Conservation (phyloP, 1,140 invertebrate genomes). For the Melitaea cinxia region DNA sequence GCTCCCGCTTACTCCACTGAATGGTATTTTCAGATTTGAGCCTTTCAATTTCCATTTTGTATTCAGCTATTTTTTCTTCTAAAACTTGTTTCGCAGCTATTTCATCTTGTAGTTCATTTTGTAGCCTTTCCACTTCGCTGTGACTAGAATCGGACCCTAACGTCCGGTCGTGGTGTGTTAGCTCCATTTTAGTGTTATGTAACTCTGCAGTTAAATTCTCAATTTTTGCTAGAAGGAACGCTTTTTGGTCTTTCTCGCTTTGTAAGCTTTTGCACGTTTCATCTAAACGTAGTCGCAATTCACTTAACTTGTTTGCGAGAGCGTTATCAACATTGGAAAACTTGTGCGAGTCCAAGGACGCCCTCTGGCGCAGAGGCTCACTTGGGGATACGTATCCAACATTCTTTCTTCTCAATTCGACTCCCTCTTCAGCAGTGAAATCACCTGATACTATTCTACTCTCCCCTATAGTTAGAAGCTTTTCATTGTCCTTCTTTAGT, state of each 20-base stretch:
- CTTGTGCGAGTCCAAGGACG: constrained; percentile 74
- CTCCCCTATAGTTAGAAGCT: constrained; percentile 70
- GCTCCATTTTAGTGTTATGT: constrained; percentile 65
- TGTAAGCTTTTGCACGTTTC: constrained; percentile 70
- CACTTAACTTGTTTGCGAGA: constrained; percentile 67
- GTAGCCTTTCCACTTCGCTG: constrained; percentile 70
- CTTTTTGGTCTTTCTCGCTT: constrained; percentile 71
- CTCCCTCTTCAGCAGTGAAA: constrained; percentile 64
- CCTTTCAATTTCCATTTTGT: constrained; percentile 91
- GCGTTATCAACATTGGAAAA: constrained; percentile 72
- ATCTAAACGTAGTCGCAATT: constrained; percentile 65
- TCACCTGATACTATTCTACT: constrained; percentile 69
- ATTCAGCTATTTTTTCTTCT: constrained; percentile 85
- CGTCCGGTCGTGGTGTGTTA: constrained; percentile 66
- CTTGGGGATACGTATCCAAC: constrained; percentile 60
- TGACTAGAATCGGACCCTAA: constrained; percentile 76
- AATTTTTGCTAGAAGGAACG: constrained; percentile 65
- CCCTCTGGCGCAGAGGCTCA: constrained; percentile 61
- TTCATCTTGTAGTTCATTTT: constrained; percentile 76
- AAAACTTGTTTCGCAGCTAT: constrained; percentile 72
- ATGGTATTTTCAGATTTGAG: constrained; percentile 95
- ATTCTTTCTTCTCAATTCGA: constrained; percentile 69
- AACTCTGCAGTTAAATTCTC: constrained; percentile 68
- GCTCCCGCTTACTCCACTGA: constrained; percentile 95
- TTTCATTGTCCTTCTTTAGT: constrained; percentile 70